Base-by-base conservation (phyloP, 2,113 vertebrate species). In the Climacteris rufus region DNA sequence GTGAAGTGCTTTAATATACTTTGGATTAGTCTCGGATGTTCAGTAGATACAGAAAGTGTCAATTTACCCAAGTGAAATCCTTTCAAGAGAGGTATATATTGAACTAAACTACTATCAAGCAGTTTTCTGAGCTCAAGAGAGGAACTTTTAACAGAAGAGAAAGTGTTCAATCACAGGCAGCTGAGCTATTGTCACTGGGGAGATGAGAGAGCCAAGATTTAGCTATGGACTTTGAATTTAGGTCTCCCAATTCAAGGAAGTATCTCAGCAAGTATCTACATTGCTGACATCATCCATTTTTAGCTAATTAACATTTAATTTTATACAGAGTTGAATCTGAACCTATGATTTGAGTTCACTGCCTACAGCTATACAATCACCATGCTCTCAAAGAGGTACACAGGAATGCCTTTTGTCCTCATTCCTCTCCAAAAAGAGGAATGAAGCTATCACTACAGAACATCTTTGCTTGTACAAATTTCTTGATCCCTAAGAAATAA, bases 391-490 rank as follows among this genome's bases (percentile, higher is more conserved):
- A 28, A 64, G 31, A 72, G 2, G 7, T n/a, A 27, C 6, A 16
- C 0, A 0, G 8, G 7, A 45, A 20, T 5, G 8, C 2, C 8
- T 76, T 76, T 60, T 33, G 9, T 14, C 18, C n/a, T 19, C n/a
- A 33, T 35, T 70, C 18, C 30, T 47, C 42, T 45, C 15, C 14
- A 59, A 71, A 63, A 49, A 65, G 66, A 69, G 6, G 20, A 78
- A 63, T 22, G 6, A 74, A 59, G 7, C 8, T 59, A n/a, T 74
- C 3, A 37, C 1, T 17, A 54, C 9, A 53, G 19, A 66, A 82
- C 1, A 35, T 16, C 57, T 59, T 75, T 77, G 8, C 39, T 74
- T 59, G 10, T 30, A 66, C 11, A 89, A 66, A 42, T 8, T 9
- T 78, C 20, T 23, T 53, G 20, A 65, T 8, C 7, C 10, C 5